Base-by-base conservation (phyloP, 2,113 vertebrate species). In the Synchiropus splendidus region DNA sequence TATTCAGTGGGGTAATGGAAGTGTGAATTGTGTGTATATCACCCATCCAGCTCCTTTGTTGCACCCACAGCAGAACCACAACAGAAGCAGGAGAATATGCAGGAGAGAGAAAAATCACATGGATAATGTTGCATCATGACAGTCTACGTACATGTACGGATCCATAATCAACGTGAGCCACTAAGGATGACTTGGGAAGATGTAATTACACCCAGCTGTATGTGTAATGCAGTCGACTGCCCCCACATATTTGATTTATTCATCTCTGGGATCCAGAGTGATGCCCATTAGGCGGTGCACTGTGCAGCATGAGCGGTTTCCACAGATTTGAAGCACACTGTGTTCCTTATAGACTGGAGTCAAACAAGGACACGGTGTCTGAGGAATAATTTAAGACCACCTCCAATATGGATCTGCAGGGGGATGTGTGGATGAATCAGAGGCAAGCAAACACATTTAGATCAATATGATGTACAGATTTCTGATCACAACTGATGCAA, bases 311-410 rank as follows among this genome's bases (percentile, higher is more conserved):
- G 44, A 42, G 42, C 36, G 49, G 6, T 31, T 43, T 44, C 60
- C 58, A 48, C 45, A 13, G 48, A 31, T 41, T 45, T 46, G 35
- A 57, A 53, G 74, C 72, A 79, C 75, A 73, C 58, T n/a, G 59
- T 75, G 80, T 79, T 70, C 76, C 48, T 16, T 27, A 48, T 36
- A 60, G 50, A 37, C 33, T 39, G 40, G 57, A 71, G 81, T 80
- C 79, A 80, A 61, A 59, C 66, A 53, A 75, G 75, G 77, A 83
- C 79, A 77, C 45, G 63, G 48, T 12, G 48, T 63, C 49, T 61
- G 66, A 58, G 34, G 47, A 56, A 58, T 51, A 11, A 42, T 34
- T 42, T 35, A 37, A 57, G 54, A 62, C 69, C 10, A 64, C 70
- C 73, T 75, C 70, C 63, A 66, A 66, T 61, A 2, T 48, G 36